Conservation (phyloP, 2,888 invertebrate species). For the Flexamia atlantica region DNA sequence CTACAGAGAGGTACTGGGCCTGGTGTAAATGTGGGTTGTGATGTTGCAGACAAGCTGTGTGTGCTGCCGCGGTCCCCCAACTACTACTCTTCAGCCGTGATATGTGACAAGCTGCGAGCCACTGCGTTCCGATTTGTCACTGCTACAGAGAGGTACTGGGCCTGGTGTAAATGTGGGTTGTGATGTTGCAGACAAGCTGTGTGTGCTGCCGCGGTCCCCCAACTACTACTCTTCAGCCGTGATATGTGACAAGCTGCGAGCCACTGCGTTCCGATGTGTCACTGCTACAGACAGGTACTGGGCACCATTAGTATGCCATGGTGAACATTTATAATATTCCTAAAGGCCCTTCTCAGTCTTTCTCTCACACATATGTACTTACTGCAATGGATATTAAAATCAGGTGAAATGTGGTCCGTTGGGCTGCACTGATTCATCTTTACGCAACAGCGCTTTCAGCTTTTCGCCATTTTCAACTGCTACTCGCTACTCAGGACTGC, state of each 20-base stretch:
- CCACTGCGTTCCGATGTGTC: constrained; percentile 76
- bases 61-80: constrained; percentile 51
- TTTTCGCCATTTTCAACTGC: no score
- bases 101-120: constrained; percentile 8
- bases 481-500: no score
- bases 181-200: constrained; percentile 65
- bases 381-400: no score
- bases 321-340: no score
- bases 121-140: constrained; percentile 77
- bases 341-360: no score
- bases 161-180: no score
- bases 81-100: constrained; percentile 9
- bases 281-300: constrained; percentile 83
- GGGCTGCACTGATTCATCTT: no score
- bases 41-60: constrained; percentile 65
- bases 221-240: constrained; percentile 24
- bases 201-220: constrained; percentile 56
- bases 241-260: constrained; percentile 12
- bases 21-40: no score
- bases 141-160: constrained; percentile 82
- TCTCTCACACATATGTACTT: no score
- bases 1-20: constrained; percentile 80
- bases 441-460: no score
- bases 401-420: no score
- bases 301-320: not conserved